Conservation (phyloP, 2,113 vertebrate genomes). For the Microtus richardsoni region DNA sequence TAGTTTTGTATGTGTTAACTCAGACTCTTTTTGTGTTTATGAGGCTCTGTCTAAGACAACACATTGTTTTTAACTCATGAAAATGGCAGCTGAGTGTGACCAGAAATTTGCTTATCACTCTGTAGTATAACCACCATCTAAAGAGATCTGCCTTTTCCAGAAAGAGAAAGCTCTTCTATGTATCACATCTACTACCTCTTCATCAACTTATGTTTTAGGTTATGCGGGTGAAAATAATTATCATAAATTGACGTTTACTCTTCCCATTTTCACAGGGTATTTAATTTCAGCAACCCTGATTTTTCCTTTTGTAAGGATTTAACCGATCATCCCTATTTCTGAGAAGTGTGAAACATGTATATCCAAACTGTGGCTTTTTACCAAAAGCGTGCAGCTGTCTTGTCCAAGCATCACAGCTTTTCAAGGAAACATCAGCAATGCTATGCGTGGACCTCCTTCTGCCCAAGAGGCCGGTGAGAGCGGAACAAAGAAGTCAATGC, state of each 20-base stretch:
- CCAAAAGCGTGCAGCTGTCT: conserved; percentile 81
- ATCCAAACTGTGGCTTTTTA: conserved; percentile 80
- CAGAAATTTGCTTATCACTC: background rate
- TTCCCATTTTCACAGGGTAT: conserved; percentile 73
- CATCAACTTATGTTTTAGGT: conserved; percentile 32
- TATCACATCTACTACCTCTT: conserved; percentile 48
- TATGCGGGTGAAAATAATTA: conserved; percentile 51
- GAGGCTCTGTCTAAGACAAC: background rate
- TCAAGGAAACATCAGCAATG: conserved; percentile 85
- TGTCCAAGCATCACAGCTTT: conserved; percentile 81
- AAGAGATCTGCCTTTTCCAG: background rate
- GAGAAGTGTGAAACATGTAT: conserved; percentile 76
- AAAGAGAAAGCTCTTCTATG: conserved; percentile 28
- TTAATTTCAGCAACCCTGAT: conserved; percentile 67
- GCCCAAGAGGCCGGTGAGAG: conserved; percentile 83
- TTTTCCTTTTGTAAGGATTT: conserved; percentile 74
- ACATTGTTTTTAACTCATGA: background rate
- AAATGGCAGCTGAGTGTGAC: background rate
- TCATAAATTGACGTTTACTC: conserved; percentile 73
- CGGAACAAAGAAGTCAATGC: conserved; percentile 83
- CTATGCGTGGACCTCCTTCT: conserved; percentile 84
- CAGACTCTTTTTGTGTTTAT: background rate
- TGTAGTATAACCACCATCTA: conserved; percentile 27
- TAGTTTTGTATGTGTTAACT: background rate
- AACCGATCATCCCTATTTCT: conserved; percentile 82